Base-by-base conservation (phyloP, 2,888 invertebrate genomes). In the Lepidochrysops patricia region DNA sequence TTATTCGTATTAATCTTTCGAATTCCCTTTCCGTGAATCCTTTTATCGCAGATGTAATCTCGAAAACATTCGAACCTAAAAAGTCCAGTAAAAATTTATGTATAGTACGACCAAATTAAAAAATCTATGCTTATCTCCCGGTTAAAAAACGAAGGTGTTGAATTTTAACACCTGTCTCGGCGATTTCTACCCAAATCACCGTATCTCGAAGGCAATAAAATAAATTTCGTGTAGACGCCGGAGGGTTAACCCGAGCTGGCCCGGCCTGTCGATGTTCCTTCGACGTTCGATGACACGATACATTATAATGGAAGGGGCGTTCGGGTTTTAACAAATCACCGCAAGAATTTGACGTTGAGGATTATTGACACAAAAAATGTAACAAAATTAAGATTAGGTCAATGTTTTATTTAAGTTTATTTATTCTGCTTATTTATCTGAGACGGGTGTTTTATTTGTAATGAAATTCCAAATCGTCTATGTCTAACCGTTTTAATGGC, bases 261-360 rank as follows among this genome's bases (percentile, higher is more conserved):
- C 71, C 72, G 69, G 71, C 68, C 74, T 72, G 78, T 84, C 88
- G 84, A 84, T 86, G 86, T 83, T 85, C 87, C 82, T 82, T 85
- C 85, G 84, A 82, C 87, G 87, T 85, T 79, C 86, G 85, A 83
- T 88, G 88, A 88, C 89, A 87, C 86, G 84, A 85, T 82, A 84
- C 85, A 84, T 87, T 88, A 88, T 84, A 87, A 87, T 84, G 87
- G 87, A 75, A 78, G 77, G 69, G 78, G 76, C 78, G 74, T 81
- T 83, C 86, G 82, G 82, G 82, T 81, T 84, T 82, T 79, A 84
- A 87, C 85, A 86, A 87, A 85, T 85, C 86, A 85, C 84, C 85
- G 84, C 84, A 86, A 82, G 82, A 79, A 85, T 82, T 80, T 86
- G 87, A 88, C 87, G 80, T 80, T 82, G 80, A 43, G 85, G 87